These are phyloP conservation scores for Thalpophila matura DNA, from an alignment of 2,888 invertebrate genomes.

Conservation along the genomic window DNA sequence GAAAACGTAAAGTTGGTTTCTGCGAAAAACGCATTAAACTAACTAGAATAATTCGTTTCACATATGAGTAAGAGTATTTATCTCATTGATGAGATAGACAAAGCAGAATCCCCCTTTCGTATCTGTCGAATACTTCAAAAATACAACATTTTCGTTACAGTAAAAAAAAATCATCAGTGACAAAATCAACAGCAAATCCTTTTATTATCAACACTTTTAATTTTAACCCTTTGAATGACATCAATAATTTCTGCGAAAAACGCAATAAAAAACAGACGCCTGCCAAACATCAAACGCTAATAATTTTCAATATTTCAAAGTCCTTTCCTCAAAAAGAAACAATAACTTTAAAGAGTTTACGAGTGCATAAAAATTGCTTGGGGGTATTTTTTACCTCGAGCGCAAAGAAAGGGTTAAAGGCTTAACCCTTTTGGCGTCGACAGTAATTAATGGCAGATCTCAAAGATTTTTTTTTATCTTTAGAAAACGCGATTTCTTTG, in stretches of 20 bases:
- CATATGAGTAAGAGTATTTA: too few species aligned
- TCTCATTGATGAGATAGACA: too few species aligned
- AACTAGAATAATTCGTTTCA: too few species aligned
- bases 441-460: slow-evolving; percentile 86
- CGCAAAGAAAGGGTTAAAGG: slow-evolving; percentile 81
- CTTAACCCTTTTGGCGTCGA: slow-evolving; percentile 83
- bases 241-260: slow-evolving; percentile 47
- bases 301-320: slow-evolving; percentile 87
- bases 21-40: too few species aligned
- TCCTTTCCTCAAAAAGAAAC: slow-evolving; percentile 84
- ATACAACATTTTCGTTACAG: too few species aligned
- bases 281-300: slow-evolving; percentile 84
- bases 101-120: too few species aligned
- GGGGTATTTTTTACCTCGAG: slow-evolving; percentile 76
- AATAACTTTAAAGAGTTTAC: slow-evolving; percentile 86
- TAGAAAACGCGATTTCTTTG: slow-evolving; percentile 76
- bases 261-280: slow-evolving; percentile 58
- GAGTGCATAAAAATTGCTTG: slow-evolving; percentile 83
- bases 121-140: too few species aligned
- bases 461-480: slow-evolving; percentile 73
- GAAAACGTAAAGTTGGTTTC: too few species aligned
- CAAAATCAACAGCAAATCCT: slow-evolving; percentile 45
- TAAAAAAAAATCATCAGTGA: slow-evolving; percentile 44
- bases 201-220: slow-evolving; percentile 52
- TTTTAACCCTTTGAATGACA: slow-evolving; percentile 52